Percentiles rank a stretch among this genome's conserved stretches.
Evolutionary conservation across 1,140 invertebrate genomes (phyloP).

Genomic region (Ephestia elutella): DNA sequence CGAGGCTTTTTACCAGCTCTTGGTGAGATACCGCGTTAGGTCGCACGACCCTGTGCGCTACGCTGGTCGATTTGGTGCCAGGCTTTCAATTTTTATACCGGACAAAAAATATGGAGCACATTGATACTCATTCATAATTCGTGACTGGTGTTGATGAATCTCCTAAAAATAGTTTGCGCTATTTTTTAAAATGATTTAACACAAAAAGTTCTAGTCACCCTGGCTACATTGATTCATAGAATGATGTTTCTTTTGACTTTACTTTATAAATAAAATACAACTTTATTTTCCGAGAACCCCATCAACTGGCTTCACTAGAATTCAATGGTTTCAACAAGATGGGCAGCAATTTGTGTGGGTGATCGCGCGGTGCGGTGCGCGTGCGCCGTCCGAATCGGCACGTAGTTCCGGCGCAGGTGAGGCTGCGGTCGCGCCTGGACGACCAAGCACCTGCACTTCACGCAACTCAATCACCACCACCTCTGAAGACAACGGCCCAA

Average conservation of each 20-base stretch:
- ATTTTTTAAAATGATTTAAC: no score
- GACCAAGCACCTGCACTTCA: constrained; percentile 33
- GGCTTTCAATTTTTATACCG: not conserved
- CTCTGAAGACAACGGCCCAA: not conserved
- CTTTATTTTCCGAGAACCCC: no score
- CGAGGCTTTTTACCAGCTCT: constrained; percentile 56
- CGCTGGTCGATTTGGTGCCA: constrained; percentile 3
- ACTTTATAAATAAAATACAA: no score
- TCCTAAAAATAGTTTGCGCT: not conserved
- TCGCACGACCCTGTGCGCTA: constrained; percentile 32
- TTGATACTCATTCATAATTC: not conserved
- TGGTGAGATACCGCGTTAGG: constrained; percentile 55
- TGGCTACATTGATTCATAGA: no score
- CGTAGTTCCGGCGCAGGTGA: constrained; percentile 51
- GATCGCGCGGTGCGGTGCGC: constrained; percentile 21
- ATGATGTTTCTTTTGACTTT: no score
- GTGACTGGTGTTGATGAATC: not conserved
- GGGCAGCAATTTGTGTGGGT: constrained; percentile 17
- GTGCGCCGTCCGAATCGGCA: constrained; percentile 47
- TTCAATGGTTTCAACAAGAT: constrained; percentile 3
- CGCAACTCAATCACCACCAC: constrained; percentile 16
- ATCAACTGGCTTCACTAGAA: no score
- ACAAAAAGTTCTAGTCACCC: no score
- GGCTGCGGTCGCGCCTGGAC: constrained; percentile 42
- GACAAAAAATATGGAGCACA: not conserved